Conservation (phyloP, 2,888 invertebrate genomes). For the Anarsia innoxiella region DNA sequence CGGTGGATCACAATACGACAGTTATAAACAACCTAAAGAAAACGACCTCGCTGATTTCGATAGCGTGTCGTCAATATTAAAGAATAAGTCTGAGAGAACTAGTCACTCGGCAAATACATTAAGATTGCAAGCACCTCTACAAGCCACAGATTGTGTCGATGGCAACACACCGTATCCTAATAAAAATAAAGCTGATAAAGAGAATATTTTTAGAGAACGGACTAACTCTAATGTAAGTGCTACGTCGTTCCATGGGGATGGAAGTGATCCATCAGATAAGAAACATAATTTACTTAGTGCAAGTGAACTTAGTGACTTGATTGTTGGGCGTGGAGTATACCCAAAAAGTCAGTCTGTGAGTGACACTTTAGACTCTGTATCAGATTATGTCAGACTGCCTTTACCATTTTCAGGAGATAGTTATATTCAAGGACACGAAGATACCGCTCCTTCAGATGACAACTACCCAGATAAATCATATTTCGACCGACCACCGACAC, state of each 20-base stretch:
- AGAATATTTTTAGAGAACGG: constrained; percentile 75
- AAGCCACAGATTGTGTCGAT: constrained; percentile 70
- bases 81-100: constrained; percentile 66
- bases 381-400: constrained; percentile 90
- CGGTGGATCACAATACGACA: constrained; percentile 73
- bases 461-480: constrained; percentile 64
- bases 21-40: constrained; percentile 71
- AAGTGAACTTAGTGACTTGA: constrained; percentile 87
- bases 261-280: constrained; percentile 90
- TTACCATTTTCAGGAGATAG: constrained; percentile 73
- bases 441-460: constrained; percentile 76
- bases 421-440: constrained; percentile 75
- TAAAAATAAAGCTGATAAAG: constrained; percentile 62
- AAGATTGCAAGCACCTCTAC: constrained; percentile 33
- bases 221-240: constrained; percentile 88
- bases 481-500: constrained; percentile 78
- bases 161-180: constrained; percentile 47
- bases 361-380: constrained; percentile 90
- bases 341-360: constrained; percentile 84
- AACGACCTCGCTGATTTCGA: constrained; percentile 68
- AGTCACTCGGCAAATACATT: constrained; percentile 39
- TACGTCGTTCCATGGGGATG: constrained; percentile 89
- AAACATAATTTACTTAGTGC: constrained; percentile 86
- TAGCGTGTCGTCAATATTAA: constrained; percentile 66
- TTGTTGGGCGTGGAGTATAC: constrained; percentile 86